Evolutionary conservation across 1,140 invertebrate genomes (phyloP).

Genomic region (Conus ventricosus): DNA sequence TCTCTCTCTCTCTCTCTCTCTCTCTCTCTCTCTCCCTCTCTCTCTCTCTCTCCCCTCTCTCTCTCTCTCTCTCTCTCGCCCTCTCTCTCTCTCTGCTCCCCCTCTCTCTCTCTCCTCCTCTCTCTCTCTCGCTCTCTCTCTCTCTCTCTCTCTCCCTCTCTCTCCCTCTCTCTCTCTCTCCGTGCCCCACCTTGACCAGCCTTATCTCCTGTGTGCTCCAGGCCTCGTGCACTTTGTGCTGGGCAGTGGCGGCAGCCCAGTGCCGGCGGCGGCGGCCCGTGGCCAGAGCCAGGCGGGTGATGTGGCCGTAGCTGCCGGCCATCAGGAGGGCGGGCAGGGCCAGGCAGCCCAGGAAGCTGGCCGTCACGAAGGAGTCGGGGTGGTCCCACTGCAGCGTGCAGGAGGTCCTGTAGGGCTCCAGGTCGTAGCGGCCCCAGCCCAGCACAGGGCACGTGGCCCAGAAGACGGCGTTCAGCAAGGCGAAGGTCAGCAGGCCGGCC

Average conservation of each 20-base stretch:
- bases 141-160: too few species aligned
- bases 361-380: constrained; percentile 58
- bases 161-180: too few species aligned
- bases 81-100: too few species aligned
- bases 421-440: constrained; percentile 68
- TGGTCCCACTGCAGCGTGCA: constrained; percentile 71
- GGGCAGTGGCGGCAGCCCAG: constrained; percentile 5
- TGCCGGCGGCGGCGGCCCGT: constrained; percentile 36
- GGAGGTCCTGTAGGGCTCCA: constrained; percentile 70
- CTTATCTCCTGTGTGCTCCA: constrained; percentile 42
- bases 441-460: constrained; percentile 62
- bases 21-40: too few species aligned
- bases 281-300: constrained; percentile 34
- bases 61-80: too few species aligned
- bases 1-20: too few species aligned
- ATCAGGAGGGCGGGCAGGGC: constrained; percentile 54
- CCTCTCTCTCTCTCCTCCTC: too few species aligned
- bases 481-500: background rate
- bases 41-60: too few species aligned
- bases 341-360: constrained; percentile 56
- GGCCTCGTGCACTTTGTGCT: constrained; percentile 21
- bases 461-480: constrained; percentile 50
- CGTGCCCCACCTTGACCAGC: constrained; percentile 38
- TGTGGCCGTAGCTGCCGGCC: constrained; percentile 48
- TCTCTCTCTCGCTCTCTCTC: too few species aligned